Base-by-base conservation (phyloP, 2,888 invertebrate genomes). In the Leucophora obtusa region DNA sequence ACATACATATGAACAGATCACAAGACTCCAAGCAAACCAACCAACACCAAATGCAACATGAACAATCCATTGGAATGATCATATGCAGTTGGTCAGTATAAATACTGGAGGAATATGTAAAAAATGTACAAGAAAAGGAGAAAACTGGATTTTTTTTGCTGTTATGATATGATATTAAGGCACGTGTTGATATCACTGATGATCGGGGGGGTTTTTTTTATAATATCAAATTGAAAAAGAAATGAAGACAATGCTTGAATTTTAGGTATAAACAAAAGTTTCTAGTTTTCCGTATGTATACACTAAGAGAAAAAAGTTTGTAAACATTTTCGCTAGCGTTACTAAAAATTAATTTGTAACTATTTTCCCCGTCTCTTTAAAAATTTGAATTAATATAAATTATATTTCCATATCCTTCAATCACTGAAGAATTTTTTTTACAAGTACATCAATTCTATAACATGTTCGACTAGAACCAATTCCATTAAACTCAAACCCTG, bases 161-260 rank as follows among this genome's bases (percentile, higher is more conserved):
- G 56, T 69, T 66, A 28, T 58, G 53, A 43, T 54, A 56, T 38
- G 66, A 74, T 68, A 77, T 66, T 70, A 50, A 53, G 77, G 77
- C 81, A 81, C 81, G 81, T 81, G 81, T 81, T 81, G 81, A 81
- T 77, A 81, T 81, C 81, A 74, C 62, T 81, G 70, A 81, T 77
- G 81, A 73, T 73, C 73, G 50, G 38, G 24, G 50, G 38, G 24
- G n/a, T 35, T 54, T 33, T 50, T 47, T 68, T 68, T 59, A 33
- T 47, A 75, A 75, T 65, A 53, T 59, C 43, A 75, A 28, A 58
- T 66, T 28, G 65, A 43, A 66, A 63, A 35, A 63, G 14, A 9
- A 17, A 71, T 70, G 58, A 65, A 21, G 15, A 18, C 24, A 71
- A 66, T 65, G 35, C 47, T 14, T n/a, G 43, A 47, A n/a, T 47